Percentiles rank a stretch among this genome's conserved stretches.
Conservation (phyloP, 2,888 invertebrate species). For the Linnaemya tessellans region DNA sequence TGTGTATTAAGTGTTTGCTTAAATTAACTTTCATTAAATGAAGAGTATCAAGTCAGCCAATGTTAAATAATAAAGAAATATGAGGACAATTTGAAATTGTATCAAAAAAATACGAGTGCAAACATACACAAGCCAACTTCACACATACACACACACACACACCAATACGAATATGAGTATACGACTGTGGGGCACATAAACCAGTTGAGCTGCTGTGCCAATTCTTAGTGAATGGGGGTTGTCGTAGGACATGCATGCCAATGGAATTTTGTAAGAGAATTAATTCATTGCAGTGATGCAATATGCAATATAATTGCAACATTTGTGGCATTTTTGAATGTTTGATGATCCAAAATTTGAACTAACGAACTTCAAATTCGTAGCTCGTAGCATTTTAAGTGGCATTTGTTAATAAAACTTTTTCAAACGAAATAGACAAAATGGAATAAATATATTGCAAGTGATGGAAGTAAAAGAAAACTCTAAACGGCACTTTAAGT, state of each 20-base stretch:
- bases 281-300: background rate
- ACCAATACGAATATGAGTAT: background rate
- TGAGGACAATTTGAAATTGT: constrained; percentile 65
- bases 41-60: constrained; percentile 63
- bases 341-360: too few species aligned
- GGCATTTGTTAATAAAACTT: too few species aligned
- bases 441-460: too few species aligned
- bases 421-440: too few species aligned
- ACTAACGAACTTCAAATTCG: too few species aligned
- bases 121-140: background rate
- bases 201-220: constrained; percentile 2
- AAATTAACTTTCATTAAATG: constrained; percentile 69
- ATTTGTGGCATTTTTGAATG: too few species aligned
- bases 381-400: too few species aligned
- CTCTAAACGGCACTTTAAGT: too few species aligned
- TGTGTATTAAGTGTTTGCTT: constrained; percentile 69
- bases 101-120: constrained; percentile 21
- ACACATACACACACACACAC: background rate
- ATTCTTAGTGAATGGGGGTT: constrained; percentile 17
- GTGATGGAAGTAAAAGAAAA: too few species aligned
- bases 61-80: constrained; percentile 67
- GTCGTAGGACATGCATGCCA: background rate
- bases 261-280: constrained; percentile 8
- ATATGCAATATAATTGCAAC: too few species aligned
- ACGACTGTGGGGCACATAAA: background rate